Evolutionary conservation across 2,888 invertebrate species (phyloP).

Genomic region (Acleris holmiana): DNA sequence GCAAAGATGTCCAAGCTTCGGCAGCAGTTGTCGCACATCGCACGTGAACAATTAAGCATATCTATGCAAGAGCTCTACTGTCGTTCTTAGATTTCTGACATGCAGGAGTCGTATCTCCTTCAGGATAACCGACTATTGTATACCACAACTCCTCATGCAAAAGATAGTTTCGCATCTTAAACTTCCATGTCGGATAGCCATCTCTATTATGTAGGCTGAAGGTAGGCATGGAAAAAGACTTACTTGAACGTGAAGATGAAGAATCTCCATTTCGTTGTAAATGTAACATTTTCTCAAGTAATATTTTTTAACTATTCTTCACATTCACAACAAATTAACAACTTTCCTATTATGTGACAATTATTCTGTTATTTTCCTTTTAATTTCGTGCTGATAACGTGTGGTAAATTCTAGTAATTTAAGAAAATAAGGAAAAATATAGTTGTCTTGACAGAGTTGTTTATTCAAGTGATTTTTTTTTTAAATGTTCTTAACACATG

Average conservation of each 20-base stretch:
- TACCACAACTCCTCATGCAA: slow-evolving; percentile 9
- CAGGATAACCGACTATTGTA: slow-evolving; percentile 1
- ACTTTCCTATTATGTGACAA: not conserved
- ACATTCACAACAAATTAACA: not conserved
- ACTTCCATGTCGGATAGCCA: slow-evolving; percentile 9
- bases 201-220: slow-evolving; percentile 9
- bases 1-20: slow-evolving; percentile 26
- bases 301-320: slow-evolving; percentile 1
- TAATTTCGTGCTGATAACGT: not conserved
- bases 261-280: not conserved
- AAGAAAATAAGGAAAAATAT: too few species aligned
- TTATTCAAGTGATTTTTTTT: too few species aligned
- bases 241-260: not conserved
- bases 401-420: not conserved
- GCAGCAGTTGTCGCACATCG: slow-evolving; percentile 23
- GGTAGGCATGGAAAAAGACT: not conserved
- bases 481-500: too few species aligned
- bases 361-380: not conserved
- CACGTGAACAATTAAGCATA: too few species aligned
- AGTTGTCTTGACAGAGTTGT: too few species aligned
- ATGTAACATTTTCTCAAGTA: not conserved
- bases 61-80: not conserved
- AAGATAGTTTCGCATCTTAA: slow-evolving; percentile 14
- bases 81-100: not conserved
- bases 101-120: not conserved